Percentiles rank a stretch among this genome's conserved stretches.
Evolutionary conservation across 1,140 invertebrate genomes (phyloP).

Genomic region (Thaumetopoea pityocampa): DNA sequence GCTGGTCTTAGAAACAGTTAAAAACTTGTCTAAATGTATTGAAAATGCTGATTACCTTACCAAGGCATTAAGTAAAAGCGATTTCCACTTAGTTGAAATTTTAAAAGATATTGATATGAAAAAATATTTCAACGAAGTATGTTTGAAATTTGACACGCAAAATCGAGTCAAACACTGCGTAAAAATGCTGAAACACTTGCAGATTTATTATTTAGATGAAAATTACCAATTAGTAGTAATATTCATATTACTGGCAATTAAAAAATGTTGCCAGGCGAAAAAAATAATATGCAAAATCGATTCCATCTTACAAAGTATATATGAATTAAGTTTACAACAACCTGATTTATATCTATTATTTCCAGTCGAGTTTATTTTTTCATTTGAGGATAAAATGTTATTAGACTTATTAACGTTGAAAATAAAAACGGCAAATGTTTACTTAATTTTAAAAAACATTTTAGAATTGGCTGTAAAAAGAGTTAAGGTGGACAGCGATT

Average conservation of each 20-base stretch:
- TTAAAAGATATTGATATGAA: slow-evolving; percentile 36
- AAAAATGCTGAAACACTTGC: slow-evolving; percentile 42
- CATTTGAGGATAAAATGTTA: slow-evolving; percentile 39
- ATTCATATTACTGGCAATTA: slow-evolving; percentile 46
- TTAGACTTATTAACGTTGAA: slow-evolving; percentile 49
- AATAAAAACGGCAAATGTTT: slow-evolving; percentile 45
- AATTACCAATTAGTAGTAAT: slow-evolving; percentile 51
- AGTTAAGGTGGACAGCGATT: slow-evolving; percentile 51
- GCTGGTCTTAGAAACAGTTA: slow-evolving; percentile 40
- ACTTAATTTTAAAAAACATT: slow-evolving; percentile 42
- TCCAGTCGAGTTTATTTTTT: slow-evolving; percentile 46
- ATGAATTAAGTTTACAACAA: slow-evolving; percentile 49
- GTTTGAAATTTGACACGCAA: slow-evolving; percentile 26
- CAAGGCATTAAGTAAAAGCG: slow-evolving; percentile 45
- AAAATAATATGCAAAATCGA: slow-evolving; percentile 47
- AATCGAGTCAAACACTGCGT: slow-evolving; percentile 34
- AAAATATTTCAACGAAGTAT: slow-evolving; percentile 35
- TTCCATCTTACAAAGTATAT: slow-evolving; percentile 40
- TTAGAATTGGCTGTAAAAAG: slow-evolving; percentile 57
- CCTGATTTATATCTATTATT: slow-evolving; percentile 62
- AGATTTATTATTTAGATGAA: slow-evolving; percentile 55
- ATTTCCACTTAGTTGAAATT: slow-evolving; percentile 38
- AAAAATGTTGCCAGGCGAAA: slow-evolving; percentile 45
- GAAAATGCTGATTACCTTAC: slow-evolving; percentile 37
- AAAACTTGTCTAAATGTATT: slow-evolving; percentile 41